These are phyloP conservation scores for Melolontha melolontha DNA, from an alignment of 2,888 invertebrate species.

Conservation along the genomic window DNA sequence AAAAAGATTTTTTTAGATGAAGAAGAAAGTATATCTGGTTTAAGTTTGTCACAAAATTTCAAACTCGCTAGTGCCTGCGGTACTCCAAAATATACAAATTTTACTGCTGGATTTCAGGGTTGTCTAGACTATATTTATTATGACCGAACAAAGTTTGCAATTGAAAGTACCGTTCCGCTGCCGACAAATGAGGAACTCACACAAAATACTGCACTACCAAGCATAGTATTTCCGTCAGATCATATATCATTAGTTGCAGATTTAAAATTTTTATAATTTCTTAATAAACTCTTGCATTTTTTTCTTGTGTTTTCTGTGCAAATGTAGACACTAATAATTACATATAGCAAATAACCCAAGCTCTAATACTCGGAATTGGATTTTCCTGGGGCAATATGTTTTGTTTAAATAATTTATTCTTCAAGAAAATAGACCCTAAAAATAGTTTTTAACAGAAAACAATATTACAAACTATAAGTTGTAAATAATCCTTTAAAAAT, in stretches of 20 bases:
- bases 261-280: conserved; percentile 68
- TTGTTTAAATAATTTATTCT: too few species aligned
- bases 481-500: too few species aligned
- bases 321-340: too few species aligned
- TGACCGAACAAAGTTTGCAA: conserved; percentile 72
- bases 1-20: conserved; percentile 71
- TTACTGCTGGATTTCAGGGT: conserved; percentile 82
- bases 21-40: conserved; percentile 73
- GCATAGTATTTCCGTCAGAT: conserved; percentile 91
- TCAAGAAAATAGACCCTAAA: too few species aligned
- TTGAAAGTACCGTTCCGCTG: conserved; percentile 81
- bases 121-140: conserved; percentile 94
- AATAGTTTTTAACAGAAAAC: too few species aligned
- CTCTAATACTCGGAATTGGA: too few species aligned
- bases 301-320: too few species aligned
- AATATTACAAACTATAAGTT: too few species aligned
- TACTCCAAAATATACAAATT: conserved; percentile 86
- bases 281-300: too few species aligned
- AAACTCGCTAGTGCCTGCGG: conserved; percentile 84
- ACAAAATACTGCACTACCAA: conserved; percentile 83
- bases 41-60: conserved; percentile 76
- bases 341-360: too few species aligned
- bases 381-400: too few species aligned
- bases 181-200: conserved; percentile 83
- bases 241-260: conserved; percentile 89